Evolutionary conservation across 1,140 invertebrate species (phyloP).

Genomic region (Brachionus koreanus): DNA sequence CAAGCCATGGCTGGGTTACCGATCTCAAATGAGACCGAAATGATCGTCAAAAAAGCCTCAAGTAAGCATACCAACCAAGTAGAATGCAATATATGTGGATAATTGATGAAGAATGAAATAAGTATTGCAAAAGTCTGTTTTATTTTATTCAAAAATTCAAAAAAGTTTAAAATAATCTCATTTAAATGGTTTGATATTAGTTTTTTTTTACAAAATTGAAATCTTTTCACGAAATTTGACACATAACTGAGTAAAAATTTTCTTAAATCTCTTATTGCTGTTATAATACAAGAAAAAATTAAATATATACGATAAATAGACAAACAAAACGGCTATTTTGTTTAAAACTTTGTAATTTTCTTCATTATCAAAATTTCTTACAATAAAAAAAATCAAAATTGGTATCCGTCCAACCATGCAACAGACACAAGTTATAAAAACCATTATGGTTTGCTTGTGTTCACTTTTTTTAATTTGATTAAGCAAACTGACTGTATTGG

Average conservation of each 20-base stretch:
- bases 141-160: too few species aligned
- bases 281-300: not conserved
- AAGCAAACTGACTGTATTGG: not conserved
- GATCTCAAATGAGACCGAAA: too few species aligned
- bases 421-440: not conserved
- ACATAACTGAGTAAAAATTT: not conserved
- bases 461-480: conserved; percentile 2
- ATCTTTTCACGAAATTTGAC: not conserved
- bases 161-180: not conserved
- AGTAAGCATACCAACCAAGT: too few species aligned
- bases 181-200: not conserved
- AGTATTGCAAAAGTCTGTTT: too few species aligned
- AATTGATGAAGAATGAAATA: too few species aligned
- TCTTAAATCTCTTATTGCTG: not conserved
- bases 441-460: not conserved
- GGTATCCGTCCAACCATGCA: not conserved
- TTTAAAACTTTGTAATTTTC: not conserved
- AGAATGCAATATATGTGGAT: too few species aligned
- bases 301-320: not conserved
- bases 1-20: too few species aligned
- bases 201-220: not conserved
- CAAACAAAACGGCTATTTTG: not conserved
- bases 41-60: too few species aligned
- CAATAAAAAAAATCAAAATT: not conserved
- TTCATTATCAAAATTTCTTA: not conserved